These are phyloP conservation scores for Agonopterix subpropinquella DNA, from an alignment of 2,888 invertebrate species.

Conservation along the genomic window DNA sequence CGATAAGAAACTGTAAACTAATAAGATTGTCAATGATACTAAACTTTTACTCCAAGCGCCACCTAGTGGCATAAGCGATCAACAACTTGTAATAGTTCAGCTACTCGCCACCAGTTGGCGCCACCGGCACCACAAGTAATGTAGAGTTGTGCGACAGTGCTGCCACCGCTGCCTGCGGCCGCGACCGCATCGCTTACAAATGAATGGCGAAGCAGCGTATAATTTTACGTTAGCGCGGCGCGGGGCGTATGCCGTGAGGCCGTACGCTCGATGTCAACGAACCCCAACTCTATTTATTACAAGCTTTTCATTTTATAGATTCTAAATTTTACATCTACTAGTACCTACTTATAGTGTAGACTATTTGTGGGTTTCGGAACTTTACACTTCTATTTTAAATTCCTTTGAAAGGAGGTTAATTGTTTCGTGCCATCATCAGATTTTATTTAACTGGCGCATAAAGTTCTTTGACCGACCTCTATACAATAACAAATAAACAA, in stretches of 20 bases:
- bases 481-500: background rate
- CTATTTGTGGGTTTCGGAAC: conserved; percentile 15
- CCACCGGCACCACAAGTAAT: conserved; percentile 4
- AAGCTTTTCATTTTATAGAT: conserved; percentile 17
- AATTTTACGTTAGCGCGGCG: conserved; percentile 48
- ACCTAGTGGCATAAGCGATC: conserved; percentile 29
- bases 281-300: conserved; percentile 37
- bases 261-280: conserved; percentile 61
- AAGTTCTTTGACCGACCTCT: background rate
- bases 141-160: conserved; percentile 23
- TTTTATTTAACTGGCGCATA: background rate
- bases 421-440: background rate
- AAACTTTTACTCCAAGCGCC: conserved; percentile 24
- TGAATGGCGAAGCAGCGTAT: conserved; percentile 56
- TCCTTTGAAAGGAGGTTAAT: conserved; percentile 13
- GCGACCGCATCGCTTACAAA: conserved; percentile 28
- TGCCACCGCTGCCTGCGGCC: conserved; percentile 30
- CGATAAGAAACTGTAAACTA: no score
- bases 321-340: conserved; percentile 7
- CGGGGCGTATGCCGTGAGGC: conserved; percentile 43
- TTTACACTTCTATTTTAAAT: conserved; percentile 15
- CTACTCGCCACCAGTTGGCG: conserved; percentile 66
- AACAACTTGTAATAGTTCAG: conserved; percentile 34
- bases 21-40: background rate
- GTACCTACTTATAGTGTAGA: conserved; percentile 7